Evolutionary conservation across 2,888 invertebrate species (phyloP).

Genomic region (Plebejus anna): DNA sequence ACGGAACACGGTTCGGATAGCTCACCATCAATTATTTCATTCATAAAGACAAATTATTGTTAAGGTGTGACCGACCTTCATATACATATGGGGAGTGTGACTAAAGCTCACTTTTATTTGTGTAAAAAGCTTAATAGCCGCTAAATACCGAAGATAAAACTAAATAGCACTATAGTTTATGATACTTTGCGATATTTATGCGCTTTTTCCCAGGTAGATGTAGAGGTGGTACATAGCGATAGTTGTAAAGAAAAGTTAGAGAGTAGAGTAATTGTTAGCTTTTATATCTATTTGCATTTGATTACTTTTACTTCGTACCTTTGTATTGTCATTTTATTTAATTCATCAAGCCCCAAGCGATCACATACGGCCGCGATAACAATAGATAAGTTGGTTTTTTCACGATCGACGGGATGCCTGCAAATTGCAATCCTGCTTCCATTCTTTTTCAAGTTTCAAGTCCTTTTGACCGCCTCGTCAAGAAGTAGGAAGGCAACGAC

Average conservation of each 20-base stretch:
- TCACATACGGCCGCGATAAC: too few species aligned
- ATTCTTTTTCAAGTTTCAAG: too few species aligned
- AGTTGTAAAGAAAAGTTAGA: too few species aligned
- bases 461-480: too few species aligned
- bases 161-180: conserved; percentile 16
- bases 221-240: neutral
- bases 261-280: too few species aligned
- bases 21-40: conserved; percentile 27
- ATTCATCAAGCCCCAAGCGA: too few species aligned
- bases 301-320: too few species aligned
- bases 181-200: conserved; percentile 7
- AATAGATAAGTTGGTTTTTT: too few species aligned
- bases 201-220: neutral
- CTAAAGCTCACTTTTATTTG: conserved; percentile 21
- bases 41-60: conserved; percentile 25
- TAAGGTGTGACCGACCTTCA: conserved; percentile 28
- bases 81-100: conserved; percentile 27
- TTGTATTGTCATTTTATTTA: too few species aligned
- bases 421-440: too few species aligned
- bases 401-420: too few species aligned
- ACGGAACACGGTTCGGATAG: conserved; percentile 14
- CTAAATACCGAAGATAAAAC: conserved; percentile 25
- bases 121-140: conserved; percentile 19
- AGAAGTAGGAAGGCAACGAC: too few species aligned
- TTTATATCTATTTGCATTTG: neutral